phyloP scores from a whole-genome alignment of 2,113 vertebrate species.

The Phocoena sinus region DNA sequence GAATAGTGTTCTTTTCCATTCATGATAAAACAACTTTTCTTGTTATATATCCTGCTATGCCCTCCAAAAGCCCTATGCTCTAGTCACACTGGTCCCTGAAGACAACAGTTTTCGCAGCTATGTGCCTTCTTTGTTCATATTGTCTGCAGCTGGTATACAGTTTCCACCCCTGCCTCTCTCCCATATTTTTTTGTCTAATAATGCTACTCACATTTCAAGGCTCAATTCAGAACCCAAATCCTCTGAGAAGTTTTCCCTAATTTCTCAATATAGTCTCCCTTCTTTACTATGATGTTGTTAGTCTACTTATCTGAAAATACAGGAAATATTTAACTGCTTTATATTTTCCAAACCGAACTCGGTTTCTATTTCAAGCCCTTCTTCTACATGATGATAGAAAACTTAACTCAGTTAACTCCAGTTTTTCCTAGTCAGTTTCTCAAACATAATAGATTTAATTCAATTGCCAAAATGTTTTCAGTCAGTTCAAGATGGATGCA shows the following conservation, averaged over 20 bases:
- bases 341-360: background rate
- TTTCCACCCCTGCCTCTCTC: background rate
- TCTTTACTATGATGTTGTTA: background rate
- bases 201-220: background rate
- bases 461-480: background rate
- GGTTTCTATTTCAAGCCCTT: background rate
- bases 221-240: background rate
- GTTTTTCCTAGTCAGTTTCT: background rate
- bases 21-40: background rate
- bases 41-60: background rate
- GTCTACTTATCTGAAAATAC: background rate
- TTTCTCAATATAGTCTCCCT: background rate
- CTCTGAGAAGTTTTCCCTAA: background rate
- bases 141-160: background rate
- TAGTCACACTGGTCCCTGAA: background rate
- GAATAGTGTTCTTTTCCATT: background rate
- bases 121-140: background rate
- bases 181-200: background rate
- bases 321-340: background rate
- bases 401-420: background rate
- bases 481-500: background rate
- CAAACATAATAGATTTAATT: background rate
- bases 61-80: background rate
- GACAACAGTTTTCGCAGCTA: background rate
- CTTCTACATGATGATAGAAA: background rate